phyloP scores from a whole-genome alignment of 2,797 vertebrate species.

The Chiroxiphia lanceolata region DNA sequence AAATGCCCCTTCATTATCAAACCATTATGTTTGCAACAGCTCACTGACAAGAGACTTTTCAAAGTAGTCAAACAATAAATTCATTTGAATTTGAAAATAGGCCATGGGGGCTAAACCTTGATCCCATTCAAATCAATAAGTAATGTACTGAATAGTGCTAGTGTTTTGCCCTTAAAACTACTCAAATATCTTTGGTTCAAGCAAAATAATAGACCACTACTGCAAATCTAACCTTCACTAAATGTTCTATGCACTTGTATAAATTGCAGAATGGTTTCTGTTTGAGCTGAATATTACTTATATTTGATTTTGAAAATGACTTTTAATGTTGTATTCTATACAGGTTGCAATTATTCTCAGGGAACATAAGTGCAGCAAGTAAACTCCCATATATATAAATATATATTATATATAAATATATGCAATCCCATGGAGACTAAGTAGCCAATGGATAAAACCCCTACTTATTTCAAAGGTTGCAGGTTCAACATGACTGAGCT shows the following conservation, averaged over 20 bases:
- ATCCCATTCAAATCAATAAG: not conserved
- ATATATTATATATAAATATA: not conserved
- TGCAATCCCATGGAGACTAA: not conserved
- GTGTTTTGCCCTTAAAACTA: not conserved
- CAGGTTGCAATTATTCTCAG: not conserved
- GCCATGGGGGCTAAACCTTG: not conserved
- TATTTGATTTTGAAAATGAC: constrained; percentile 1
- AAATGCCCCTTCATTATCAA: not conserved
- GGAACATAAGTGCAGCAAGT: not conserved
- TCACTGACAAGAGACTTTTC: not conserved
- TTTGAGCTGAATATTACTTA: not conserved
- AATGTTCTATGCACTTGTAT: not conserved
- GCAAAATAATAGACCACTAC: not conserved
- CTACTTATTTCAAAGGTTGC: not conserved
- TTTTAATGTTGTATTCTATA: not conserved
- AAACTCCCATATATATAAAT: not conserved
- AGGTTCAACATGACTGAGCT: not conserved
- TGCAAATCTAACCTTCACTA: constrained; percentile 24
- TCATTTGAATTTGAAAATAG: not conserved
- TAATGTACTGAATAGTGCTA: not conserved
- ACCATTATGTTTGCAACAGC: not conserved
- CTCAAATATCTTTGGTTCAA: constrained; percentile 10
- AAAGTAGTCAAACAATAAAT: constrained; percentile 26
- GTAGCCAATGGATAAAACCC: not conserved
- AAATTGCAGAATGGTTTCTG: not conserved